A percentile compares a stretch with the other conserved stretches of the same genome.
phyloP scores from a whole-genome alignment of 2,797 vertebrate species.

The Cuculus canorus region DNA sequence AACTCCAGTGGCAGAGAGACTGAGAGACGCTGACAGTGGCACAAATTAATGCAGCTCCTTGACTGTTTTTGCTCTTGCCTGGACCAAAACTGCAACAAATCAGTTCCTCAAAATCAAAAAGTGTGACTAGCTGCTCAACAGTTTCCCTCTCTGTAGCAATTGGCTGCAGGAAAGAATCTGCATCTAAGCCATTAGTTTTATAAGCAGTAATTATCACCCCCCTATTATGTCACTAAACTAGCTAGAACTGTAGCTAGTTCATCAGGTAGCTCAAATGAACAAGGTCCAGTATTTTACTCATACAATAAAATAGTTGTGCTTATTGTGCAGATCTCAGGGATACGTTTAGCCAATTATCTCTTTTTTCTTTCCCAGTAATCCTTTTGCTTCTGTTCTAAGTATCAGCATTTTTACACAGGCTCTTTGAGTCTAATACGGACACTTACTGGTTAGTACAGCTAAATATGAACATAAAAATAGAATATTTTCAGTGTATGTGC shows the following conservation, averaged over 20 bases:
- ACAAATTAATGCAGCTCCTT: constrained; percentile 48
- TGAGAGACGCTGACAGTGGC: constrained; percentile 47
- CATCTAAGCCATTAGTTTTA: background rate
- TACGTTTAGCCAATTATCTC: background rate
- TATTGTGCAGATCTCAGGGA: background rate
- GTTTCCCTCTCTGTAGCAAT: background rate
- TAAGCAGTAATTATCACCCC: background rate
- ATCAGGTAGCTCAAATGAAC: background rate
- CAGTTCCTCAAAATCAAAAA: constrained; percentile 23
- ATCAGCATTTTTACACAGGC: background rate
- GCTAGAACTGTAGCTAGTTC: background rate
- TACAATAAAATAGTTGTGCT: background rate
- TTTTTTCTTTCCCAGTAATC: background rate
- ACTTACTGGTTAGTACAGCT: background rate
- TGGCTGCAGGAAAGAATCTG: background rate
- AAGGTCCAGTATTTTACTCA: background rate
- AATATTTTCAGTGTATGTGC: background rate
- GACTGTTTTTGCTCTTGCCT: constrained; percentile 6
- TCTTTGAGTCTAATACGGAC: background rate
- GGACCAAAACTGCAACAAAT: constrained; percentile 37
- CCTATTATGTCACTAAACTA: background rate
- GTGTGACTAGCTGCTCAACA: constrained; percentile 30
- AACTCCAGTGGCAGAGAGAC: constrained; percentile 53
- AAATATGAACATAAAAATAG: background rate
- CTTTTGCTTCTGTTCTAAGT: background rate